Percentiles rank a stretch among this genome's conserved stretches.
These are phyloP conservation scores for Caenorhabditis sp. DNA, from an alignment of 2,888 invertebrate species.

Conservation along the genomic window DNA sequence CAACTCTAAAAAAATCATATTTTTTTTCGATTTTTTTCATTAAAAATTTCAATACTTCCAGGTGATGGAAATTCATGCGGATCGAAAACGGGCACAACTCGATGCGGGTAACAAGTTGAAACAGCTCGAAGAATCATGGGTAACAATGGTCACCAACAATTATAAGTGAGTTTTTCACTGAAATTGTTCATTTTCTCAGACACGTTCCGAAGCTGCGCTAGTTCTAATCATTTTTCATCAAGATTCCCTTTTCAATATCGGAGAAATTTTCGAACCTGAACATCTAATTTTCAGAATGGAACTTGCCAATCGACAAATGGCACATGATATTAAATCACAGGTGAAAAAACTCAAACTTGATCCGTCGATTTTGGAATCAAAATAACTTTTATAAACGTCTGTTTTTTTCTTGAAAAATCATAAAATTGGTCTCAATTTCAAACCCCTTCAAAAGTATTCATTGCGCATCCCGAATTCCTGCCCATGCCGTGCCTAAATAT, in stretches of 20 bases:
- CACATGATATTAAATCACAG: constrained; percentile 24
- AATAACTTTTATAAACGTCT: background rate
- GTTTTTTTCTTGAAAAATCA: background rate
- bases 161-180: constrained; percentile 50
- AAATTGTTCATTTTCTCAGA: too few species aligned
- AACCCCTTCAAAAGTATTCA: too few species aligned
- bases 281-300: constrained; percentile 50
- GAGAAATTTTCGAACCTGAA: background rate
- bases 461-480: too few species aligned
- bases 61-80: constrained; percentile 60
- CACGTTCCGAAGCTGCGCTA: too few species aligned
- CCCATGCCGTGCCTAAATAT: too few species aligned
- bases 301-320: constrained; percentile 51
- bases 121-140: constrained; percentile 52
- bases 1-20: too few species aligned
- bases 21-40: too few species aligned
- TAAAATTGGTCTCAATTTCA: too few species aligned
- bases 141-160: constrained; percentile 57
- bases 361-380: constrained; percentile 17
- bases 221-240: too few species aligned
- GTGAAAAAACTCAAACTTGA: constrained; percentile 41
- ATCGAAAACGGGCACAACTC: constrained; percentile 58
- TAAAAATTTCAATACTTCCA: too few species aligned
- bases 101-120: constrained; percentile 61
- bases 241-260: too few species aligned